Evolutionary conservation across 2,113 vertebrate genomes (phyloP), one percentile per base, ranked within the genome.

Genomic region (Prionailurus bengalensis): DNA sequence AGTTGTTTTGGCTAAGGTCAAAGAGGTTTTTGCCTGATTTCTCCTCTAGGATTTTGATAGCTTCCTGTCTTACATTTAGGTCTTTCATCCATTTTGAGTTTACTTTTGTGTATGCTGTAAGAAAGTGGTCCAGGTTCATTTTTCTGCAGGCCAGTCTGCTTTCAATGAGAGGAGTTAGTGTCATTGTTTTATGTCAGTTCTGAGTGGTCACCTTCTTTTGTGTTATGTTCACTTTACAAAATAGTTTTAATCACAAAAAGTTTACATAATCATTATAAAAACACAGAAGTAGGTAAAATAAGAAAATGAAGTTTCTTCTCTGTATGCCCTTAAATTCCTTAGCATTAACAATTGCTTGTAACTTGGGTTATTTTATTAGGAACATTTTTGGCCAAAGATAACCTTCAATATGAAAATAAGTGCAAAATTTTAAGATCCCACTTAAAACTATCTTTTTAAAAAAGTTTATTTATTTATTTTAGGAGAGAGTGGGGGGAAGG

Each of bases 351-450:
- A 51, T 93, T 53, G 21, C n/a, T 82, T n/a, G 17, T 36, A 83
- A 16, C 29, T 5, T 48, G 1, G 10, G 86, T 4, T 88, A 36
- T 96, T 29, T 87, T 89, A 23, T 84, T 48, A 87, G 68, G 7
- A 76, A 87, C 5, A 25, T 74, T 96, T 89, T 58, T 88, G 10
- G 79, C 51, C 79, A 93, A 91, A 90, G 7, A 87, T 53, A 91
- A 93, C 25, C 29, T 61, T 95, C 36, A 79, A 58, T 81, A 71
- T 61, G 33, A 76, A 97, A 96, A 66, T 45, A 79, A 91, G 6
- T 36, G 23, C 15, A 85, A 70, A 63, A 42, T 87, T 53, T 87
- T 48, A 78, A 58, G 82, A 45, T 42, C 6, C 66, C 17, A 36
- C 4, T 42, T 74, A 84, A 79, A 97, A 70, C 19, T 80, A 55